Evolutionary conservation across 2,888 invertebrate species (phyloP), one percentile per base, ranked within the genome.

Genomic region (Patella pellucida): DNA sequence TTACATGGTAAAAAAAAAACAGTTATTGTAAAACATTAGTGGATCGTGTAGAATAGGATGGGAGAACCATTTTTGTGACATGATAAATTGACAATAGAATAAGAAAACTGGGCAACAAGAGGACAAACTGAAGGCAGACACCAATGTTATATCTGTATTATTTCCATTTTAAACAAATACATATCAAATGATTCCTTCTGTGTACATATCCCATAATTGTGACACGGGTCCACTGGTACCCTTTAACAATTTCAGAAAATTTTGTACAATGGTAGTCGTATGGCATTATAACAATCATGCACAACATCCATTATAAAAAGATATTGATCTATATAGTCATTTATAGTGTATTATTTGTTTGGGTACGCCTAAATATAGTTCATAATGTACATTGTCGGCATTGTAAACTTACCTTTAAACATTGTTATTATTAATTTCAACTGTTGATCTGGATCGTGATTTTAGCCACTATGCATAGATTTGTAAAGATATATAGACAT

Each of bases 281-380:
- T 62, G 62, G 62, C 62, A 62, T 62, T 62, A 62, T 62, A 19
- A 62, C 62, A 62, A 62, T 62, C 62, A 62, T 62, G 62, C 62
- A 62, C 62, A 62, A 62, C 62, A 62, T 23, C 62, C 19, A 62
- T 62, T 62, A 62, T 23, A 62, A 23, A 62, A 41, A 19, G 11
- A 11, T 62, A 62, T 62, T 62, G 62, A 62, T 62, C 62, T 62
- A 62, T 62, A 23, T 19, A 19, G 19, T 62, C 41, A 41, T 41
- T 41, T 41, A 41, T 41, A 41, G 41, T 62, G 23, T 19, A 15
- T 23, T 23, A 62, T 62, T 23, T 62, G 62, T 62, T 62, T 19
- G 62, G 62, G 23, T 23, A 62, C 62, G 62, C 62, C 62, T 62
- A 23, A 62, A 19, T 62, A 31, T 31, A 31, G 31, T 31, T 31